Conservation (phyloP, 2,113 vertebrate species). For the Planiliza haematocheilus region DNA sequence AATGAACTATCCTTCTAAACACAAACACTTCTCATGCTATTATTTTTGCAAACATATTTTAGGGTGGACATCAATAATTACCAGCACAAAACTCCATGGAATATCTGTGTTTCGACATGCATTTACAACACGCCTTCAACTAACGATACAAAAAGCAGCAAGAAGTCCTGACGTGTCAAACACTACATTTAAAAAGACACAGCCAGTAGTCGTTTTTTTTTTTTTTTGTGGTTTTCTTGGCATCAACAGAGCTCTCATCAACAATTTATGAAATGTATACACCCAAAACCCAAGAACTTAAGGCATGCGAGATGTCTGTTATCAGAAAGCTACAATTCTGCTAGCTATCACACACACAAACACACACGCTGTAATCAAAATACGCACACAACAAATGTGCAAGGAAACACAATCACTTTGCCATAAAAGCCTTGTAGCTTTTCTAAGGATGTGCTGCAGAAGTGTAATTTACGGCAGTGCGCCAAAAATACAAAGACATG, state of each 20-base stretch:
- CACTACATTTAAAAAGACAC: slow-evolving; percentile 6
- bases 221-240: slow-evolving; percentile 21
- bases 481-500: not conserved
- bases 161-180: slow-evolving; percentile 7
- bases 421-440: too few relatives aligned
- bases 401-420: not conserved
- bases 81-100: not conserved
- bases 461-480: not conserved
- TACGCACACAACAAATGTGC: not conserved
- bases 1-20: not conserved
- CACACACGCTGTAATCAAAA: not conserved
- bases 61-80: not conserved
- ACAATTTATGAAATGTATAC: slow-evolving; percentile 32
- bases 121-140: slow-evolving; percentile 17
- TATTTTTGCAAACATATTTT: slow-evolving; percentile 5
- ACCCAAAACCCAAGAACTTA: not conserved
- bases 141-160: slow-evolving; percentile 23
- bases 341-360: too few relatives aligned
- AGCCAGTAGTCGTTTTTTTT: slow-evolving; percentile 10
- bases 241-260: slow-evolving; percentile 33
- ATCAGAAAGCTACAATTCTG: not conserved
- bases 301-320: not conserved
- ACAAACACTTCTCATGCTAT: not conserved
- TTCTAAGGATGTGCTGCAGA: too few relatives aligned
- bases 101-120: not conserved